Evolutionary conservation across 2,888 invertebrate species (phyloP).

Genomic region (Rhingia rostrata): DNA sequence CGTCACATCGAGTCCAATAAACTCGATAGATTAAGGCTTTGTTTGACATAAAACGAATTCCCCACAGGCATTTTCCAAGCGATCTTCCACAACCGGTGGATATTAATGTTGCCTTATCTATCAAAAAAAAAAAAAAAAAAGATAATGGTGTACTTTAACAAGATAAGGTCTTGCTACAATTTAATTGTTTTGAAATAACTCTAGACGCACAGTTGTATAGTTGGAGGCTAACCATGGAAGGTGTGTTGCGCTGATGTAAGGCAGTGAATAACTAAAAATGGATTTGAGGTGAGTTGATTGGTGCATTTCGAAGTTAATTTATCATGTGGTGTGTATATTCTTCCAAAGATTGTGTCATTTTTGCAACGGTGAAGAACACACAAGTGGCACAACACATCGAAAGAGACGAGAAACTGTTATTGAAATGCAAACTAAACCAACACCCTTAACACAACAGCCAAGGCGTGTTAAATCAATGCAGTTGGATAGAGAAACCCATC

Average conservation of each 20-base stretch:
- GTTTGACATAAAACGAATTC: conserved; percentile 4
- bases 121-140: conserved; percentile 1
- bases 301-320: background rate
- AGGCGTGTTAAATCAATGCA: conserved; percentile 21
- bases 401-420: conserved; percentile 27
- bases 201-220: conserved; percentile 15
- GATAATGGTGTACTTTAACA: conserved; percentile 34
- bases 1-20: conserved; percentile 3
- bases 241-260: background rate
- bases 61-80: conserved; percentile 7
- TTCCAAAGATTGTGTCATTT: conserved; percentile 41
- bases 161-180: conserved; percentile 45
- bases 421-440: conserved; percentile 32
- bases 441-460: conserved; percentile 49
- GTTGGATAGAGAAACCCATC: conserved; percentile 6
- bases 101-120: conserved; percentile 48
- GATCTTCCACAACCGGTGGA: conserved; percentile 12
- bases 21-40: conserved; percentile 10
- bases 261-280: conserved; percentile 27
- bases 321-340: conserved; percentile 5
- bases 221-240: conserved; percentile 11
- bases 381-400: background rate
- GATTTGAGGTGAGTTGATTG: conserved; percentile 38
- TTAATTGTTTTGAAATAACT: conserved; percentile 24
- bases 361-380: conserved; percentile 22